Evolutionary conservation across 1,140 invertebrate species (phyloP), one percentile per base, ranked within the genome.

Genomic region (Sitobion miscanthi): DNA sequence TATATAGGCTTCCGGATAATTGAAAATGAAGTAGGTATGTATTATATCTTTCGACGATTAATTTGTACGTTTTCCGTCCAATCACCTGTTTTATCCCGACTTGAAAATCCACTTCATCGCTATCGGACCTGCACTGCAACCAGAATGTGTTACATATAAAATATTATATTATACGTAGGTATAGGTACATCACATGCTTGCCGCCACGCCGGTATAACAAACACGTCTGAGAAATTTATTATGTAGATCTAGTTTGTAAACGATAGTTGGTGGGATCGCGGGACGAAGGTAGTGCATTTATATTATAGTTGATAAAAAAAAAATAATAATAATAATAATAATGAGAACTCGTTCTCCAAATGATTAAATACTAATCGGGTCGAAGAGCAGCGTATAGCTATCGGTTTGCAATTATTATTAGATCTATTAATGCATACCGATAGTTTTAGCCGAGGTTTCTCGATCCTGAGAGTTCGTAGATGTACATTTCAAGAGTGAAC

Each of bases 311-410:
- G 83, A 49, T 87, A 87, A 87, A 49, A 86, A 69, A 42, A 42
- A 42, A 38, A 38, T 1, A 38, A 38, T 30, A 62, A 62, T 62
- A 30, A 62, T 62, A 62, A 62, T 69, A n/a, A 69, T 69, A 77
- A 77, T 77, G 17, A n/a, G 14, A 77, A 87, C 85, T 87, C 30
- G 45, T 47, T 87, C 45, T 45, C 21, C 38, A 25, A 42, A 42
- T 86, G 85, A 87, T 47, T 87, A 47, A 47, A 87, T 42, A 85
- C 42, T 85, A 85, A 45, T 85, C 83, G 38, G 83, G 83, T 45
- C 83, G 38, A 42, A 45, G 83, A 85, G 38, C 42, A 20, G 42
- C 42, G 4, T 42, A 42, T 42, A 42, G 45, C 45, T 87, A 87
- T 87, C 25, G 45, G 85, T n/a, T 87, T 47, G 49, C 85, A n/a